Conservation (phyloP, 2,113 vertebrate genomes). For the Prunella fulvescens region DNA sequence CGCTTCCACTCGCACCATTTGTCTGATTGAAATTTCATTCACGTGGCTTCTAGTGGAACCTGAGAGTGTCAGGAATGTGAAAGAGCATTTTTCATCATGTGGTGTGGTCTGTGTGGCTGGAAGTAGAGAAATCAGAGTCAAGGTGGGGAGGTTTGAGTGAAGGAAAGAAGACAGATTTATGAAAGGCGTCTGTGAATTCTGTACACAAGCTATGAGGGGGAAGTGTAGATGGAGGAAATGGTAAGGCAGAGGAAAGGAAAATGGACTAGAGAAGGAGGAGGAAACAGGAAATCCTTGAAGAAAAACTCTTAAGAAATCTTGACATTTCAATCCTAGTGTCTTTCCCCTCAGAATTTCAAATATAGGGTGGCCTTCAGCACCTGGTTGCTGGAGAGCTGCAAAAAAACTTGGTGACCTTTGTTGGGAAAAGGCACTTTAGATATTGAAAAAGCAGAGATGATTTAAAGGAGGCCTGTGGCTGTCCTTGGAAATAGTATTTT, state of each 20-base stretch:
- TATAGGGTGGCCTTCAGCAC: background rate
- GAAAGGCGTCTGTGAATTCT: background rate
- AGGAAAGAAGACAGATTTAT: background rate
- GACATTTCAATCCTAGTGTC: background rate
- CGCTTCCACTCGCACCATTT: background rate
- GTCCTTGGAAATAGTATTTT: background rate
- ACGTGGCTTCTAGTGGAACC: background rate
- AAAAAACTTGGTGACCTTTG: background rate
- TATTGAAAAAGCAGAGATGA: background rate
- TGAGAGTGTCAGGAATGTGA: background rate
- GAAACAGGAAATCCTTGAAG: background rate
- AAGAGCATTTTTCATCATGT: background rate
- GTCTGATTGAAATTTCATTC: background rate
- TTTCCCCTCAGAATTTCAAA: background rate
- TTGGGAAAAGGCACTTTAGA: background rate
- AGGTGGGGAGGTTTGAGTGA: background rate
- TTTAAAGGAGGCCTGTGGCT: background rate
- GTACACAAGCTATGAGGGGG: background rate
- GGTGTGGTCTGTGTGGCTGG: background rate
- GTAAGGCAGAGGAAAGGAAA: background rate
- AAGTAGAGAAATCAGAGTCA: background rate
- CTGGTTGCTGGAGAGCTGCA: background rate
- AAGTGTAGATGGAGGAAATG: background rate
- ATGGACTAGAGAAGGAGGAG: background rate
- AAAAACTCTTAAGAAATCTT: background rate